phyloP scores from a whole-genome alignment of 1,140 invertebrate species.

The Apis laboriosa region DNA sequence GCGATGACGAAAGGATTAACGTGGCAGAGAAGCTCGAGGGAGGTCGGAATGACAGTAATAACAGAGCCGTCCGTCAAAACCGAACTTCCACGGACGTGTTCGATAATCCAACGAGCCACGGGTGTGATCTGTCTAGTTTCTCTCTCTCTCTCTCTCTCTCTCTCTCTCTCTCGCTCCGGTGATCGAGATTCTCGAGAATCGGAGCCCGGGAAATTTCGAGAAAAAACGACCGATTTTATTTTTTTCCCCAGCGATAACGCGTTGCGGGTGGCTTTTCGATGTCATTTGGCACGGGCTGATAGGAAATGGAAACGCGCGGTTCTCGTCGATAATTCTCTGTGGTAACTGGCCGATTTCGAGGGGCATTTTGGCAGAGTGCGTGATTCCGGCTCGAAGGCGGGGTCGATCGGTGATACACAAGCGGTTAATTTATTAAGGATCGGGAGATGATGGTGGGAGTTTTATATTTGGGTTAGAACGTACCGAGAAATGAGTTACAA shows the following conservation, averaged over 20 bases:
- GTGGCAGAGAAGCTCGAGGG: slow-evolving; percentile 47
- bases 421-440: slow-evolving; percentile 3
- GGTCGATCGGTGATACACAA: neutral
- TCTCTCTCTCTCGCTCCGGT: slow-evolving; percentile 42
- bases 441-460: neutral
- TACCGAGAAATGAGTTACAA: no score
- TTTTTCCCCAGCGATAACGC: slow-evolving; percentile 14
- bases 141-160: slow-evolving; percentile 67
- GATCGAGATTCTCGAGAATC: slow-evolving; percentile 46
- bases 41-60: slow-evolving; percentile 70
- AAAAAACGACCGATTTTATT: slow-evolving; percentile 22
- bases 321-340: slow-evolving; percentile 20
- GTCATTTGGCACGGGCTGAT: slow-evolving; percentile 20
- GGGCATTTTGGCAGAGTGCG: neutral
- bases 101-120: slow-evolving; percentile 53
- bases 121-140: slow-evolving; percentile 63
- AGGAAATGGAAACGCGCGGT: slow-evolving; percentile 1
- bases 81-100: slow-evolving; percentile 60
- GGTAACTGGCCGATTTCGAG: slow-evolving; percentile 13
- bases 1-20: slow-evolving; percentile 64
- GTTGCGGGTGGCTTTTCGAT: neutral
- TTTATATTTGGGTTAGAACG: neutral
- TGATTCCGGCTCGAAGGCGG: neutral
- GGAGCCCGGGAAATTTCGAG: slow-evolving; percentile 44
- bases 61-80: slow-evolving; percentile 72